Evolutionary conservation across 2,888 invertebrate genomes (phyloP), one percentile per base, ranked within the genome.

Genomic region (Tenthredo distinguenda): DNA sequence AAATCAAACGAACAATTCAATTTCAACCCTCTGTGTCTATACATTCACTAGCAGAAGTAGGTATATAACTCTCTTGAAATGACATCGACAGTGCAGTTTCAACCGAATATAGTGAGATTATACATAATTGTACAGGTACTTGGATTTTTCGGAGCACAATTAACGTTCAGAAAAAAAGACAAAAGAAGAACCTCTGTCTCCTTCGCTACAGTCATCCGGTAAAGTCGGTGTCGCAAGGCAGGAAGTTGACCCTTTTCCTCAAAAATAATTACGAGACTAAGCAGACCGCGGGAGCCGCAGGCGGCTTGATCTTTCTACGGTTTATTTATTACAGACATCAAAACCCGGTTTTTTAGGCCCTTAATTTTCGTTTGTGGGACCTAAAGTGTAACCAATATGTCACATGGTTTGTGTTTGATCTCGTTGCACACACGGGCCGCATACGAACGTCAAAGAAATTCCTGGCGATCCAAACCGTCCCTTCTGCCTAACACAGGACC

Each of bases 371-470:
- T 37, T 81, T 79, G 40, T 77, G 84, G 74, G 79, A 21, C 43
- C 15, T 85, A 81, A 81, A 62, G 85, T 85, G 79, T 65, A 85
- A 81, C 85, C 85, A 68, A 85, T 85, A 85, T 79, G 85, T 85
- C 85, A 85, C 85, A 65, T 79, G 79, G 62, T 85, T 21, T 40
- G 79, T 81, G 85, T 85, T 85, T 81, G 85, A 85, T 85, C 85
- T 85, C 47, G 79, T 85, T 79, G 85, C 68, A 77, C 50, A 58
- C 12, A 47, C 47, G 65, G 34, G 79, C 62, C 79, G 50, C 47
- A 77, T 85, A 77, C 77, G 26, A 21, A 65, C 62, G 85, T 81
- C 85, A 85, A 85, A 68, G 79, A 76, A 77, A 85, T 85, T 85
- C 85, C 85, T 85, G 34, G 79, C 85, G 85, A 68, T 76, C 79